Percentiles rank a stretch among this genome's conserved stretches.
phyloP scores from a whole-genome alignment of 2,113 vertebrate genomes.

The Leucoraja erinaceus region DNA sequence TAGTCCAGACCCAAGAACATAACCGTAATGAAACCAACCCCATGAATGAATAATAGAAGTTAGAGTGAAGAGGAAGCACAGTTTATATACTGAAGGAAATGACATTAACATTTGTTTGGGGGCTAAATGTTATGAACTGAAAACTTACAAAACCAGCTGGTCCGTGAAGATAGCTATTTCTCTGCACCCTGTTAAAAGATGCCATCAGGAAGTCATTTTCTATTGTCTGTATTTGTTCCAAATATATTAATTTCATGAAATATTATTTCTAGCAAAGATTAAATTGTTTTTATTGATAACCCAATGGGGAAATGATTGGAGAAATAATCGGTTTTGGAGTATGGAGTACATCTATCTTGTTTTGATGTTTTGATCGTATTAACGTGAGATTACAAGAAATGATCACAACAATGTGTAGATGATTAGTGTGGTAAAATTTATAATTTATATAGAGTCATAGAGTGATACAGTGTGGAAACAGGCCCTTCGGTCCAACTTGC shows the following conservation, averaged over 20 bases:
- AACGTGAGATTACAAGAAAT: background rate
- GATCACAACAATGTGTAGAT: background rate
- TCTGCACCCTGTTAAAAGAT: background rate
- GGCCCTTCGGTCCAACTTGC: too few relatives aligned
- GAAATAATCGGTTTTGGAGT: background rate
- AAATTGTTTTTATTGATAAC: background rate
- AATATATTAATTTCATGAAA: slow-evolving; percentile 6
- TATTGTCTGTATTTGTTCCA: background rate
- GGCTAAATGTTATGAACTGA: background rate
- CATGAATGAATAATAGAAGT: background rate
- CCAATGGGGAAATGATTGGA: background rate
- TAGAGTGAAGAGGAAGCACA: background rate
- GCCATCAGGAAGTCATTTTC: background rate
- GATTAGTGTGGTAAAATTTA: background rate
- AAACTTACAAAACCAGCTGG: background rate
- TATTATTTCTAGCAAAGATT: background rate
- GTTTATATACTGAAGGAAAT: background rate
- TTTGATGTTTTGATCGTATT: background rate
- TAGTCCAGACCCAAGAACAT: background rate
- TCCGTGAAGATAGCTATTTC: background rate
- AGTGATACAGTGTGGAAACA: too few relatives aligned
- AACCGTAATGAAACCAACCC: background rate
- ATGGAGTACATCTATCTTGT: background rate
- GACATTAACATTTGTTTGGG: background rate
- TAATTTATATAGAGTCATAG: too few relatives aligned